A percentile compares a stretch with the other conserved stretches of the same genome.
Evolutionary conservation across 2,888 invertebrate species (phyloP).

Genomic region (Lamellibrachia columna): DNA sequence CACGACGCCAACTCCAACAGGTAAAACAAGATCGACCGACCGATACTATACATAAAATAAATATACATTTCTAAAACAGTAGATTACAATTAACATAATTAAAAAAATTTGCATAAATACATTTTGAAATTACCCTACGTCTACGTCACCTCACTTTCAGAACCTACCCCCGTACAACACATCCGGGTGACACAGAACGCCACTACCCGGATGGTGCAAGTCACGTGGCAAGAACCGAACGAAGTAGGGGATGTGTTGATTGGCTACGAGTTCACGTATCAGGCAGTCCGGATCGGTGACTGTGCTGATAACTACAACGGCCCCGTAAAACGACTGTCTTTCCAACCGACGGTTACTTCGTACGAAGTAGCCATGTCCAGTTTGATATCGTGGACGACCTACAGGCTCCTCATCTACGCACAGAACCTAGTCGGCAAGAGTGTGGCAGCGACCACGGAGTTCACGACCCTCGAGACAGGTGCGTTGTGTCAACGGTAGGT

Average conservation of each 20-base stretch:
- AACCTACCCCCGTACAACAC: not conserved
- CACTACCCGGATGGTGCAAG: slow-evolving; percentile 7
- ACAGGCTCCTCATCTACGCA: not conserved
- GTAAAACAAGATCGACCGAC: not conserved
- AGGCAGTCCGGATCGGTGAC: slow-evolving; percentile 45
- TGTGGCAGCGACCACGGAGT: not conserved
- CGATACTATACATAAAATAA: not conserved
- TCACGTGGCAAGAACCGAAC: slow-evolving; percentile 32
- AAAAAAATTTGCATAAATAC: no score
- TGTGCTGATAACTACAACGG: slow-evolving; percentile 39
- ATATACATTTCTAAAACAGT: not conserved
- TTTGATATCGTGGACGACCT: slow-evolving; percentile 16
- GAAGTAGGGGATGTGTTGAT: not conserved
- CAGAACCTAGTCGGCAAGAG: not conserved
- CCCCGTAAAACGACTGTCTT: not conserved
- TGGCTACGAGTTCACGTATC: slow-evolving; percentile 42
- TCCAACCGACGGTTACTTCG: not conserved
- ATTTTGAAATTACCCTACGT: not conserved
- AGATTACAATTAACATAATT: not conserved
- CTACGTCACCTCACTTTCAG: not conserved
- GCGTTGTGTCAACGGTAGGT: not conserved
- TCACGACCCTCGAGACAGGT: slow-evolving; percentile 21
- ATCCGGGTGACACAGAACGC: not conserved
- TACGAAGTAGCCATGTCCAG: slow-evolving; percentile 16
- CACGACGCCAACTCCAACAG: slow-evolving; percentile 30